Evolutionary conservation across 2,797 vertebrate species (phyloP), one percentile per base, ranked within the genome.

Genomic region (Hybognathus amarus): DNA sequence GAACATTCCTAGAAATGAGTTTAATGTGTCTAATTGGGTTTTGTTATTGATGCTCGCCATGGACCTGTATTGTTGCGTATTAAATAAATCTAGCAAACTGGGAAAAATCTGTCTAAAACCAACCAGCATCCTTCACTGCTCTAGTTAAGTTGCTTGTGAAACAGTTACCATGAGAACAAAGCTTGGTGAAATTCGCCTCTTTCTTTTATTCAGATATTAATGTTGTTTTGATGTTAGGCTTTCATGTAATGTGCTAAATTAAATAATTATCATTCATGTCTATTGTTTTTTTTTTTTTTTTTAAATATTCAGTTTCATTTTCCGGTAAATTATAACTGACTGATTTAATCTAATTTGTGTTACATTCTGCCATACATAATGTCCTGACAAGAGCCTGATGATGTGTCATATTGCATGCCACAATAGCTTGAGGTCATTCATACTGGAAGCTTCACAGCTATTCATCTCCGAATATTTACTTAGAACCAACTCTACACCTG

Each of bases 121-220:
- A 38, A 56, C 30, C 30, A n/a, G 71, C 6, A 61, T 61, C 70
- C 59, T 64, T 66, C 27, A 8, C 6, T 24, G 38, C 52, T 18
- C 75, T 42, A 77, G 24, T 22, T 33, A 45, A 63, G 78, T 84
- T 68, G 71, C 79, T 56, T 77, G 24, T 83, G 70, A 82, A 80
- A 76, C 84, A 24, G 83, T 88, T 88, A 83, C 85, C 82, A 87
- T 86, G 85, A 88, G 87, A 88, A 88, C 82, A 86, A 73, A 70
- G 77, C 77, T 50, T 74, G 54, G 75, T 59, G 27, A 64, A 79
- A 84, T 17, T 69, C 76, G 10, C 42, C 76, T 85, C 66, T 17
- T 56, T 54, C 61, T 63, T 71, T 77, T 54, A 85, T 83, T 42
- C 79, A 82, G 68, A 78, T 84, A 52, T 69, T 70, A 64, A 68